Evolutionary conservation across 1,140 invertebrate species (phyloP), one percentile per base, ranked within the genome.

Genomic region (Lutraria rhynchaena): DNA sequence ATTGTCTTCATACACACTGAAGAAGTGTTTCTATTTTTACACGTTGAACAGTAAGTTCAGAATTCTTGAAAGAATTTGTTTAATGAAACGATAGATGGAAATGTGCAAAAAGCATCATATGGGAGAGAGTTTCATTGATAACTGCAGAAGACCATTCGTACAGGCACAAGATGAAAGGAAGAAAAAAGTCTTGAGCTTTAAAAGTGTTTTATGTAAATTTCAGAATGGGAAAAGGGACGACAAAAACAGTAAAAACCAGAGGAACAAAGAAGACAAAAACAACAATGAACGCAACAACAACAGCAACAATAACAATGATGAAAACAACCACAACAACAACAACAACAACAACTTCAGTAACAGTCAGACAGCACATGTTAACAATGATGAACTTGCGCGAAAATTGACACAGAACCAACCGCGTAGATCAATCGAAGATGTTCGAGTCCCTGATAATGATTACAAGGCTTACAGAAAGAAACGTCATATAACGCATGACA

Each of bases 401-500:
- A n/a, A n/a, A n/a, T 33, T 27, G 3, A 27, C 11, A 27, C 17
- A 3, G 7, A 9, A 9, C 27, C 27, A 9, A 22, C 19, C 24
- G 0, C 37, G 55, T 2, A 22, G 51, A 41, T n/a, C 11, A 13
- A 1, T 61, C 1, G 53, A 4, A 13, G 37, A 75, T 44, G 19
- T 44, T 11, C 22, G 13, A 17, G 19, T 29, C 31, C 71, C 71
- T 41, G n/a, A 7, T 0, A 2, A 27, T 17, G 71, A 75, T 29
- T 75, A 37, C 29, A 75, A 75, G 55, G 27, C 17, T 44, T 61
- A 61, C 22, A 58, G 37, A 24, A 75, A 75, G 71, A 75, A 60
- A 71, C 33, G 37, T 29, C 63, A 67, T n/a, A 67, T 15, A 1
- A 46, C 17, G 0, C 13, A 41, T 9, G 35, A 58, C 4, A 61